Evolutionary conservation across 2,888 invertebrate species (phyloP).

Genomic region (Amphipyra tragopoginis): DNA sequence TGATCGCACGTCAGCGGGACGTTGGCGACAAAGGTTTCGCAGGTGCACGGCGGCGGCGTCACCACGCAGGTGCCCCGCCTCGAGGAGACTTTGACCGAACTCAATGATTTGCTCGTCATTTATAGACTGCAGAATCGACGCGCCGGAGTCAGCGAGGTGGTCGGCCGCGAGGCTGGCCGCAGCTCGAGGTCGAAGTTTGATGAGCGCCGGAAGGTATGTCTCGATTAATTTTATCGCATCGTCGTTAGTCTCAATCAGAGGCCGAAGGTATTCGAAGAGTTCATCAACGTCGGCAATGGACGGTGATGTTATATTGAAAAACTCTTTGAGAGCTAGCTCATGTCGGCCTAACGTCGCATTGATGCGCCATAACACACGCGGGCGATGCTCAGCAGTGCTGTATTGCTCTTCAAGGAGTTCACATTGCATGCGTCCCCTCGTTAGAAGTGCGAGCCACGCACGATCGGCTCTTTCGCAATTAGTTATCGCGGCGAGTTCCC

Average conservation of each 20-base stretch:
- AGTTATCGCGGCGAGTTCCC: slow-evolving; percentile 68
- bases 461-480: slow-evolving; percentile 78
- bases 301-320: slow-evolving; percentile 73
- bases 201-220: slow-evolving; percentile 66
- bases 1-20: slow-evolving; percentile 68
- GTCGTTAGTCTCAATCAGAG: slow-evolving; percentile 62
- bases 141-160: slow-evolving; percentile 54
- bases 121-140: slow-evolving; percentile 59
- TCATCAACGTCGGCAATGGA: slow-evolving; percentile 77
- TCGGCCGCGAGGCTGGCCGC: slow-evolving; percentile 75
- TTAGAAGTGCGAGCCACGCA: slow-evolving; percentile 74
- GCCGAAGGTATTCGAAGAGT: slow-evolving; percentile 77
- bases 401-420: slow-evolving; percentile 60
- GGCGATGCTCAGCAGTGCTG: slow-evolving; percentile 60
- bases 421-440: slow-evolving; percentile 67
- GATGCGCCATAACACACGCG: slow-evolving; percentile 77
- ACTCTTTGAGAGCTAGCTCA: slow-evolving; percentile 69
- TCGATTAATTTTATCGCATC: slow-evolving; percentile 58
- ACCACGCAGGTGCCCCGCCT: slow-evolving; percentile 68
- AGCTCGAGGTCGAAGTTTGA: slow-evolving; percentile 74
- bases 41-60: slow-evolving; percentile 75
- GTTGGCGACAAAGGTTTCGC: slow-evolving; percentile 71
- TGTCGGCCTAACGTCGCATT: slow-evolving; percentile 67
- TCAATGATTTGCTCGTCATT: slow-evolving; percentile 64
- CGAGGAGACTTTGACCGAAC: slow-evolving; percentile 73